Evolutionary conservation across 2,113 vertebrate species (phyloP).

Genomic region (Pseudois nayaur): DNA sequence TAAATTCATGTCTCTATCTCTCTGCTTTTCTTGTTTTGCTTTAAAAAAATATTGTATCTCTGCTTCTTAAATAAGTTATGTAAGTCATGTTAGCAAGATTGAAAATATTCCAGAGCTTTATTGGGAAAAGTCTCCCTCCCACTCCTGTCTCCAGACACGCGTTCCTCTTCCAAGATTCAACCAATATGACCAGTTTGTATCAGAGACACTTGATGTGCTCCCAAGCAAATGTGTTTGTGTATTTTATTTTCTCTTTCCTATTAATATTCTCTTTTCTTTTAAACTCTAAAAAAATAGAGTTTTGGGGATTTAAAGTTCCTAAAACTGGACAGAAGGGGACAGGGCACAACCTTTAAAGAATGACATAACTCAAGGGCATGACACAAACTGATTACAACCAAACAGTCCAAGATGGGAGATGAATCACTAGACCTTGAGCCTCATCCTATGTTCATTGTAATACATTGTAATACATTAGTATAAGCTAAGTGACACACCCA

Average conservation of each 20-base stretch:
- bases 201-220: not conserved
- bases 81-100: not conserved
- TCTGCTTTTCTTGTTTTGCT: not conserved
- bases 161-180: not conserved
- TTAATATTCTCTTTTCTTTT: not conserved
- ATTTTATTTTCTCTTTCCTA: not conserved
- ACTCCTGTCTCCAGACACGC: not conserved
- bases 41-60: not conserved
- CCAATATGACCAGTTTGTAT: not conserved
- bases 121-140: not conserved
- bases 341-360: not conserved
- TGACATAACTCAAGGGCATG: not conserved
- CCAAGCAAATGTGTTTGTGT: not conserved
- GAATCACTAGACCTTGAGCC: not conserved
- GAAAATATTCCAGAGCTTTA: not conserved
- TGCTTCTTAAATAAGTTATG: not conserved
- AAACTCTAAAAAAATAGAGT: not conserved
- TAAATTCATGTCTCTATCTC: not conserved
- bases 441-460: not conserved
- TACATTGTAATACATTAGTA: not conserved
- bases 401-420: not conserved
- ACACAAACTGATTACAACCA: not conserved
- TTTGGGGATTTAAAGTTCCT: not conserved
- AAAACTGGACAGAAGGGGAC: not conserved
- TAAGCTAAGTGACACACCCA: not conserved